Percentiles rank a stretch among this genome's conserved stretches.
Evolutionary conservation across 2,797 vertebrate species (phyloP).

Genomic region (Buphagus erythrorhynchus): DNA sequence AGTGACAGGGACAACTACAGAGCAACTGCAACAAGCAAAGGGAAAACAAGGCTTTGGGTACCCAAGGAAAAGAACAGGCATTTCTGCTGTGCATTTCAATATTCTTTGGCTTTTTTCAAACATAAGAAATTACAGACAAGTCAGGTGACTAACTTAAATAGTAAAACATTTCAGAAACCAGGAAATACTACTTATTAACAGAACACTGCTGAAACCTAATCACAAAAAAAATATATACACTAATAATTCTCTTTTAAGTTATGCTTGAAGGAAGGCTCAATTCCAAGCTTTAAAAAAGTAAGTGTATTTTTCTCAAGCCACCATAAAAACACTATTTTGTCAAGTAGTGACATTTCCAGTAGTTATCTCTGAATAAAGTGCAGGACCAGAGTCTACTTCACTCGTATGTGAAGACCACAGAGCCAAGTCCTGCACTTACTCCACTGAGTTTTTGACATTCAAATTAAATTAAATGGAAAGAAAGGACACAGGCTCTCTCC

Average conservation of each 20-base stretch:
- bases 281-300: neutral
- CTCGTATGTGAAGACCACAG: neutral
- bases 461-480: neutral
- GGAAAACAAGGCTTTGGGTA: neutral
- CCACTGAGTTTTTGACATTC: neutral
- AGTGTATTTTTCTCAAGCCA: neutral
- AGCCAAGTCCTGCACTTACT: neutral
- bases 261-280: neutral
- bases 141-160: neutral
- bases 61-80: neutral
- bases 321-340: neutral
- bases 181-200: neutral
- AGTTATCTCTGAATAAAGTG: neutral
- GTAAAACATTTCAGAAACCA: neutral
- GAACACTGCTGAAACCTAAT: neutral
- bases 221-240: neutral
- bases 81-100: neutral
- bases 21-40: neutral
- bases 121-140: neutral
- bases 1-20: neutral
- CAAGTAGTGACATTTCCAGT: neutral
- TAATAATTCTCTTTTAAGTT: neutral
- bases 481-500: neutral
- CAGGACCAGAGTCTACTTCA: neutral
- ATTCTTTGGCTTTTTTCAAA: neutral